Evolutionary conservation across 1,140 invertebrate species (phyloP), one percentile per base, ranked within the genome.

Genomic region (Bactericera cockerelli): DNA sequence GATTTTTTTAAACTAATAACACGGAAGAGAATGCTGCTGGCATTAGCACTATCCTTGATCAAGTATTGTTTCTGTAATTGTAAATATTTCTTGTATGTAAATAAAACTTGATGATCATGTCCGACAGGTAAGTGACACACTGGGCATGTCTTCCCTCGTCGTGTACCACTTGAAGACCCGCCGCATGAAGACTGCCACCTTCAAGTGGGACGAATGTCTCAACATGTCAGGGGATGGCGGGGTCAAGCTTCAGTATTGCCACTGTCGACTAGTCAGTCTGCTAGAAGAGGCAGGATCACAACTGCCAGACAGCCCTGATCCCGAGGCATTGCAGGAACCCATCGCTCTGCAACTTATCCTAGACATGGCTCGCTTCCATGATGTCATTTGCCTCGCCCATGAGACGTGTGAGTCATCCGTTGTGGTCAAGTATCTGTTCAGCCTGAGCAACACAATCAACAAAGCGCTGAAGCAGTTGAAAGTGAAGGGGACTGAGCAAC

Each of bases 171-270:
- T 98, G 21, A 89, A 87, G 68, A 81, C 84, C 65, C 77, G 77
- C 57, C 75, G 91, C 66, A 77, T 78, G 62, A 80, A 79, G 59
- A 84, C 93, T 72, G 93, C 94, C 69, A 73, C 78, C 11, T 98
- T 98, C 71, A 77, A 81, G 65, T 97, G 91, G 93, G 76, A 90
- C 22, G 78, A 76, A 63, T 49, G 22, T 61, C 55, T 65, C 57
- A 62, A 81, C 78, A 69, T 74, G 19, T 77, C 79, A 72, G 87
- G 87, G 4, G 82, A 93, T 65, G 85, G 83, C 49, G 93, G 91
- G 2, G 79, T 93, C 26, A 86, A 83, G 70, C 71, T 97, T 2
- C 93, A 97, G 69, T 97, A 97, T 68, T 80, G 83, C 33, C 92
- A 98, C 73, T 90, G 92, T 65, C 78, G 93, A 63, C 72, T 98